Evolutionary conservation across 2,113 vertebrate genomes (phyloP).

Genomic region (Nerophis ophidion): DNA sequence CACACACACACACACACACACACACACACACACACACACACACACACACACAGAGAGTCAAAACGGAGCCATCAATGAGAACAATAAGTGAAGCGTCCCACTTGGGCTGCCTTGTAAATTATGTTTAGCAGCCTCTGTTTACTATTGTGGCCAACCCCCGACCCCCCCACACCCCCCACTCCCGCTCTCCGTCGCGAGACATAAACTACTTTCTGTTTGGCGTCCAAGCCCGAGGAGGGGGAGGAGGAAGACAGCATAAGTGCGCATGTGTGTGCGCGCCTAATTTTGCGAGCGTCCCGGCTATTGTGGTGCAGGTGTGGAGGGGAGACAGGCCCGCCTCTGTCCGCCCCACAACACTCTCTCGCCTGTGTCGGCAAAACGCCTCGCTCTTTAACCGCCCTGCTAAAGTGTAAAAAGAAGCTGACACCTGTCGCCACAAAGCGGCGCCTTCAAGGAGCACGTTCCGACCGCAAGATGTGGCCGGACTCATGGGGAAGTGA

Average conservation of each 20-base stretch:
- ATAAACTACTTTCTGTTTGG: constrained; percentile 55
- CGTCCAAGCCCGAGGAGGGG: constrained; percentile 11
- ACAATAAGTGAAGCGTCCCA: constrained; percentile 57
- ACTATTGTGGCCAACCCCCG: constrained; percentile 31
- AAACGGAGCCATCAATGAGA: constrained; percentile 31
- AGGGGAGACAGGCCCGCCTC: constrained; percentile 51
- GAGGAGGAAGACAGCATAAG: constrained; percentile 14
- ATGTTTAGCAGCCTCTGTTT: constrained; percentile 54
- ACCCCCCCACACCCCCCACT: no score
- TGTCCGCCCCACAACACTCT: constrained; percentile 45
- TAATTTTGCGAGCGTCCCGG: constrained; percentile 22
- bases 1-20: no score
- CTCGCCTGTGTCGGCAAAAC: constrained; percentile 40
- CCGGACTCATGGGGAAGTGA: no score
- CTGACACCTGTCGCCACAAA: no score
- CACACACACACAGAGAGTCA: constrained; percentile 19
- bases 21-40: constrained; percentile 25
- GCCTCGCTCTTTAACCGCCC: constrained; percentile 6
- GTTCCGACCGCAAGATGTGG: no score
- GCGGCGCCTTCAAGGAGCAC: no score
- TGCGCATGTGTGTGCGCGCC: constrained; percentile 8
- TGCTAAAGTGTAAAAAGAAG: no score
- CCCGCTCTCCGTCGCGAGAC: constrained; percentile 12
- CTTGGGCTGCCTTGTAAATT: constrained; percentile 62
- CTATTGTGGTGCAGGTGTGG: constrained; percentile 63